A percentile compares a stretch with the other conserved stretches of the same genome.
phyloP scores from a whole-genome alignment of 2,888 invertebrate species.

The Campoletis raptor region DNA sequence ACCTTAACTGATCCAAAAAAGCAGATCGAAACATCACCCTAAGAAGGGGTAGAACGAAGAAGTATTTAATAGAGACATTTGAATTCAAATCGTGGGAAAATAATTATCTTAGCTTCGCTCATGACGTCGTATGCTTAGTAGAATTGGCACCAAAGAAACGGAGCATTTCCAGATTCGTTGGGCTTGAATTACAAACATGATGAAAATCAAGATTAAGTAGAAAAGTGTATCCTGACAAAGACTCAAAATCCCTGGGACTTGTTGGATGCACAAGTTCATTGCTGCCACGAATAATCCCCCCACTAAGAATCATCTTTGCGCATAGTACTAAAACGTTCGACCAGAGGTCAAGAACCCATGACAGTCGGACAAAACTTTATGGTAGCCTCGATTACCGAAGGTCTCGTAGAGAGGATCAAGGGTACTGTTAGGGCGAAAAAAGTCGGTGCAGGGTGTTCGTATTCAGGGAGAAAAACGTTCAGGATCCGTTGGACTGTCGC shows the following conservation, averaged over 20 bases:
- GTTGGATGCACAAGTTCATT: neutral
- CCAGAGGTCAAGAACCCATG: slow-evolving; percentile 24
- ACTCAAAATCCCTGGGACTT: neutral
- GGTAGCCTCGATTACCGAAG: slow-evolving; percentile 33
- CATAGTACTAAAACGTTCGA: neutral
- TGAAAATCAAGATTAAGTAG: slow-evolving; percentile 36
- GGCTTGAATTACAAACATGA: neutral
- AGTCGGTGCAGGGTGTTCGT: slow-evolving; percentile 20
- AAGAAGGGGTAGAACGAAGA: slow-evolving; percentile 24
- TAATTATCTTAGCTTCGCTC: neutral
- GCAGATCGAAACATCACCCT: slow-evolving; percentile 11
- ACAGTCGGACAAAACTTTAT: slow-evolving; percentile 33
- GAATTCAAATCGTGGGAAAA: slow-evolving; percentile 17
- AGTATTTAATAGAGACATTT: slow-evolving; percentile 10
- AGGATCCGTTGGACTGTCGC: slow-evolving; percentile 22
- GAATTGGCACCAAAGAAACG: slow-evolving; percentile 6
- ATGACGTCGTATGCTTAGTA: slow-evolving; percentile 19
- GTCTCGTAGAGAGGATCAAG: slow-evolving; percentile 45
- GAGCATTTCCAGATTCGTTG: neutral
- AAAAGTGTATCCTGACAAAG: neutral
- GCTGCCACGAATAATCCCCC: slow-evolving; percentile 42
- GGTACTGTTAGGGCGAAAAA: slow-evolving; percentile 48
- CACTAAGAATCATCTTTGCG: neutral
- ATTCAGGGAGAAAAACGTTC: slow-evolving; percentile 49
- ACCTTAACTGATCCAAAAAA: slow-evolving; percentile 19